These are phyloP conservation scores for Agrotis clavis DNA, from an alignment of 2,888 invertebrate genomes.

Conservation along the genomic window DNA sequence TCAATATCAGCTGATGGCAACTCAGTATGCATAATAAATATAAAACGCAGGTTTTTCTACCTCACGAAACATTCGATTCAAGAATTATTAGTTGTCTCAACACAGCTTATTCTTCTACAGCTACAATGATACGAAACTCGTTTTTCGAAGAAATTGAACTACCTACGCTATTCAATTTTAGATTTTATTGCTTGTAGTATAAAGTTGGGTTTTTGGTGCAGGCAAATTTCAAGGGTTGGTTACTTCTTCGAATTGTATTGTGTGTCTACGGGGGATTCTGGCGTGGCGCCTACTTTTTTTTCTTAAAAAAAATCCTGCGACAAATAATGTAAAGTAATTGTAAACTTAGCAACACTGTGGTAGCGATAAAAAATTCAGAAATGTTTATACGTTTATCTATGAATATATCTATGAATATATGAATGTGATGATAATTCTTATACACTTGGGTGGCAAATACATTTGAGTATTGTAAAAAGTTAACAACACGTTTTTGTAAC, in stretches of 20 bases:
- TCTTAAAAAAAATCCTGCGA: constrained; percentile 38
- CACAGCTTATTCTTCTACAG: constrained; percentile 73
- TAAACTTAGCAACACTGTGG: constrained; percentile 34
- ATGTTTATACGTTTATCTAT: constrained; percentile 22
- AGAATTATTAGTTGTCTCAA: constrained; percentile 75
- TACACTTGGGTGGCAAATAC: constrained; percentile 51
- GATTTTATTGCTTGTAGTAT: constrained; percentile 27
- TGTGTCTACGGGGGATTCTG: constrained; percentile 67
- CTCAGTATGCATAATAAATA: constrained; percentile 82
- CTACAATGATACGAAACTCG: constrained; percentile 64
- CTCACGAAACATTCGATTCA: constrained; percentile 77
- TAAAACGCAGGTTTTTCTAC: constrained; percentile 77
- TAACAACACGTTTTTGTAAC: constrained; percentile 13
- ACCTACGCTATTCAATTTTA: constrained; percentile 41
- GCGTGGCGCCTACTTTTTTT: constrained; percentile 69
- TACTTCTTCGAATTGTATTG: constrained; percentile 69
- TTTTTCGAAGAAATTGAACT: constrained; percentile 56
- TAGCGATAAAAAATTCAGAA: constrained; percentile 36
- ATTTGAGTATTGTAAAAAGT: constrained; percentile 21
- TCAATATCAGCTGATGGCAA: constrained; percentile 85
- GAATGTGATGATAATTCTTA: constrained; percentile 31
- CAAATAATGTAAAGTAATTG: constrained; percentile 42
- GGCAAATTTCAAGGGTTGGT: constrained; percentile 52
- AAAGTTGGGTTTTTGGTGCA: constrained; percentile 42
- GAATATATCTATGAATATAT: constrained; percentile 28